Percentiles rank a stretch among this genome's conserved stretches.
Conservation (phyloP, 2,888 invertebrate species). For the Philonicus albiceps region DNA sequence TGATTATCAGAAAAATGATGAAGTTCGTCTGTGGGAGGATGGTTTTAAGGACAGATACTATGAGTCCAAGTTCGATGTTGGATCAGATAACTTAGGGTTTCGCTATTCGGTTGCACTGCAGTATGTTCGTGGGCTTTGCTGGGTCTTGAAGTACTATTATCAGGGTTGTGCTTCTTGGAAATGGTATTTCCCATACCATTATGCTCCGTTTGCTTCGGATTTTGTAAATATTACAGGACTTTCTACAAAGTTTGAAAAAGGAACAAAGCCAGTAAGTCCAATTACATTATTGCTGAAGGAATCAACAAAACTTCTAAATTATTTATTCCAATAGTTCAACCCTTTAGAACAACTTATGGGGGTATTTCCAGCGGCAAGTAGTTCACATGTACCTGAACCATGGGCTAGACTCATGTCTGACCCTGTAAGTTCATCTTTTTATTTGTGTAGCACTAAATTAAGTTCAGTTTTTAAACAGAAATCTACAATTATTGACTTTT, state of each 20-base stretch:
- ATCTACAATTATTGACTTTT: slow-evolving; percentile 97
- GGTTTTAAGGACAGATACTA: slow-evolving; percentile 99
- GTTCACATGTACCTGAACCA: slow-evolving; percentile 89
- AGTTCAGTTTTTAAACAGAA: slow-evolving; percentile 66
- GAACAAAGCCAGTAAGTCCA: slow-evolving; percentile 81
- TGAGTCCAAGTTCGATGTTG: slow-evolving; percentile 90
- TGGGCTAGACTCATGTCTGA: slow-evolving; percentile 95
- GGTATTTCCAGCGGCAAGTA: slow-evolving; percentile 97
- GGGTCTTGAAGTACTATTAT: slow-evolving; percentile 98
- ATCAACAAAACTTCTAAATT: background rate
- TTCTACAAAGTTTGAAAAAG: slow-evolving; percentile 85
- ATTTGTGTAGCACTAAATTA: background rate
- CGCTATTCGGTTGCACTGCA: slow-evolving; percentile 91
- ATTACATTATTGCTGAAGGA: background rate
- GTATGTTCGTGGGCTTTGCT: slow-evolving; percentile 95
- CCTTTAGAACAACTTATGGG: slow-evolving; percentile 99
- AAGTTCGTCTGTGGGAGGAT: slow-evolving; percentile 92
- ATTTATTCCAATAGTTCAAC: slow-evolving; percentile 74
- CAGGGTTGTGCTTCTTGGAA: slow-evolving; percentile 99
- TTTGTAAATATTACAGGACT: slow-evolving; percentile 90
- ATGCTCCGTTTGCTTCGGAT: slow-evolving; percentile 99
- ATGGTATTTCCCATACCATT: slow-evolving; percentile 99
- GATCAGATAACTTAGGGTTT: slow-evolving; percentile 79
- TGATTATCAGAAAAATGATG: slow-evolving; percentile 82
- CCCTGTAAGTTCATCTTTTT: slow-evolving; percentile 69